Evolutionary conservation across 2,797 vertebrate species (phyloP), one percentile per base, ranked within the genome.

Genomic region (Chloroceryle amazona): DNA sequence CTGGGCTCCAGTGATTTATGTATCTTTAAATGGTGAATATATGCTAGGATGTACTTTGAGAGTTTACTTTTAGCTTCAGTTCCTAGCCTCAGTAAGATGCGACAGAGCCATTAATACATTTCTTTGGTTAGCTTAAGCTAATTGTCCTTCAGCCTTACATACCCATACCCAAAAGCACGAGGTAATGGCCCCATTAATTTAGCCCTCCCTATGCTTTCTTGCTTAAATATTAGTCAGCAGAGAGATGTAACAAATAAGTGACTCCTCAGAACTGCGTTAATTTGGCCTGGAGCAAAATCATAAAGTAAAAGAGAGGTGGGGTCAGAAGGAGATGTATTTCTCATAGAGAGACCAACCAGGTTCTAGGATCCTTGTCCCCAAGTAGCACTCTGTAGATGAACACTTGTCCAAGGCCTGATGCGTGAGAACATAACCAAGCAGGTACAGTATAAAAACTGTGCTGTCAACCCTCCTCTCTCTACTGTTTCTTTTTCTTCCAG

Each of bases 331-430:
- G 22, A 11, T 51, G 35, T 10, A 5, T 39, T 68, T 46, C 35
- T 68, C 14, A 5, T 12, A 21, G 33, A 52, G 54, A 26, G 42
- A 54, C 29, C 1, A 1, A 82, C 51, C 3, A 52, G 68, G 67
- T 68, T 67, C 6, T 20, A 62, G 66, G 29, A 19, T 51, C 55
- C 15, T 31, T 31, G 15, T 71, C 70, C 82, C 68, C 41, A 39
- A 19, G 17, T 2, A 41, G 17, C 26, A 25, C 47, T 31, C 46
- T 90, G 35, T 55, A 47, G 10, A 31, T 11, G 20, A 70, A 49
- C 25, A 6, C 1, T 2, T 9, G 47, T 25, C 35, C 41, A 46
- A 71, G 10, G 51, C 2, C 15, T 2, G 2, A 20, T 6, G 1
- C 4, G 3, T 3, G 16, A 16, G 58, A 65, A 67, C 28, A 55